These are phyloP conservation scores for Andrena chrysosceles DNA, from an alignment of 2,888 invertebrate genomes.

Conservation along the genomic window DNA sequence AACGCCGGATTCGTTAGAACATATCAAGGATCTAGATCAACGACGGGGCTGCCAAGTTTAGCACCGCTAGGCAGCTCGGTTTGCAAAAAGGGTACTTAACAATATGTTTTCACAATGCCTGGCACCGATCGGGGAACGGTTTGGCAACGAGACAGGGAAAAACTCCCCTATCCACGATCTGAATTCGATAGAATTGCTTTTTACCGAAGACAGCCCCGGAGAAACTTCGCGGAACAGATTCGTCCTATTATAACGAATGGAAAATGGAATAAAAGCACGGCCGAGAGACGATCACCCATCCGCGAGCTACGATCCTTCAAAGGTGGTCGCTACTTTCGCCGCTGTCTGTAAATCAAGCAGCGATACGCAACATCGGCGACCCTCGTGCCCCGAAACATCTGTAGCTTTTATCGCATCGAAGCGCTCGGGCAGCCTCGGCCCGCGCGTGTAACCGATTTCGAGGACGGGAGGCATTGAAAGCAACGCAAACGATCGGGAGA, in stretches of 20 bases:
- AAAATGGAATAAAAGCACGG: background rate
- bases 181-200: constrained; percentile 26
- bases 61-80: constrained; percentile 18
- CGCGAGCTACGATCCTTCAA: background rate
- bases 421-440: constrained; percentile 18
- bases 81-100: constrained; percentile 49
- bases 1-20: constrained; percentile 24
- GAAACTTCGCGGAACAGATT: background rate
- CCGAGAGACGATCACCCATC: background rate
- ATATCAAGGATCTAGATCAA: constrained; percentile 41
- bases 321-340: constrained; percentile 9
- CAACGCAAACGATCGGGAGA: constrained; percentile 67
- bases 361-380: constrained; percentile 17
- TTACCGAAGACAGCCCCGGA: background rate
- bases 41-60: constrained; percentile 53
- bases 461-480: constrained; percentile 45
- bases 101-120: constrained; percentile 42
- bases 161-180: constrained; percentile 9
- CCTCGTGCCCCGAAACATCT: constrained; percentile 23
- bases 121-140: constrained; percentile 33
- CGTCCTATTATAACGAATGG: background rate
- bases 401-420: constrained; percentile 31
- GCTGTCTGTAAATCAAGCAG: constrained; percentile 15
- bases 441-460: constrained; percentile 39
- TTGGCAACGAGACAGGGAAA: constrained; percentile 27